Conservation (phyloP, 2,888 invertebrate species). For the Loripinus fragilis region DNA sequence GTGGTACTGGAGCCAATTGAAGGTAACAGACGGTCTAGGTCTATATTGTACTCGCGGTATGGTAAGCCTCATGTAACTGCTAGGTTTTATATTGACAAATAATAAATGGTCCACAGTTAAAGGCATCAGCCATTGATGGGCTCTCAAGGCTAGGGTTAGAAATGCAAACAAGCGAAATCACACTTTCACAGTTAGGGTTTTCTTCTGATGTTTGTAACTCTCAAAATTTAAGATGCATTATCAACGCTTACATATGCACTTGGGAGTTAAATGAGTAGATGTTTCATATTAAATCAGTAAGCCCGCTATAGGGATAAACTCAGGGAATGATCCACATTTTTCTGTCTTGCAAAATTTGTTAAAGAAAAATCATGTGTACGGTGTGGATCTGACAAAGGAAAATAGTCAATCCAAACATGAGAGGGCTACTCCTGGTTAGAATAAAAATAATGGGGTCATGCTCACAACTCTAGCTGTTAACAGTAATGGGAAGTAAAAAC, state of each 20-base stretch:
- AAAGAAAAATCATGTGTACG: conserved; percentile 28
- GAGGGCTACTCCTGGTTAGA: not conserved
- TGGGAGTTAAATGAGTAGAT: conserved; percentile 39
- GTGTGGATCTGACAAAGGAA: conserved; percentile 1
- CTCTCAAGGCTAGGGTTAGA: conserved; percentile 29
- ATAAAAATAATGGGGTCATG: not conserved
- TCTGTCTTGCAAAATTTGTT: conserved; percentile 31
- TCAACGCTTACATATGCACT: conserved; percentile 31
- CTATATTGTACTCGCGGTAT: conserved; percentile 37
- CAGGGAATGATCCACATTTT: conserved; percentile 38
- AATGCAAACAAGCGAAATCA: conserved; percentile 39
- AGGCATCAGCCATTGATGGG: conserved; percentile 15
- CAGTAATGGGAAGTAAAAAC: not conserved
- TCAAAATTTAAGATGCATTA: conserved; percentile 31
- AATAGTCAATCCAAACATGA: too few relatives aligned
- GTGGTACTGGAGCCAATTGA: conserved; percentile 23
- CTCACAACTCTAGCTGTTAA: not conserved
- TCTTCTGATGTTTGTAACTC: conserved; percentile 34
- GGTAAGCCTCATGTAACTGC: conserved; percentile 37
- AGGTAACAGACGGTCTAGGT: conserved; percentile 28
- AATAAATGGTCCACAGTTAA: conserved; percentile 20
- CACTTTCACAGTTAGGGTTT: conserved; percentile 35
- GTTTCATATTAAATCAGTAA: conserved; percentile 30
- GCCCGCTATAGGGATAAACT: not conserved
- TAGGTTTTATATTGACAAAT: conserved; percentile 33